These are phyloP conservation scores for Himantopus leucocephalus DNA, from an alignment of 2,113 vertebrate species.

Conservation along the genomic window DNA sequence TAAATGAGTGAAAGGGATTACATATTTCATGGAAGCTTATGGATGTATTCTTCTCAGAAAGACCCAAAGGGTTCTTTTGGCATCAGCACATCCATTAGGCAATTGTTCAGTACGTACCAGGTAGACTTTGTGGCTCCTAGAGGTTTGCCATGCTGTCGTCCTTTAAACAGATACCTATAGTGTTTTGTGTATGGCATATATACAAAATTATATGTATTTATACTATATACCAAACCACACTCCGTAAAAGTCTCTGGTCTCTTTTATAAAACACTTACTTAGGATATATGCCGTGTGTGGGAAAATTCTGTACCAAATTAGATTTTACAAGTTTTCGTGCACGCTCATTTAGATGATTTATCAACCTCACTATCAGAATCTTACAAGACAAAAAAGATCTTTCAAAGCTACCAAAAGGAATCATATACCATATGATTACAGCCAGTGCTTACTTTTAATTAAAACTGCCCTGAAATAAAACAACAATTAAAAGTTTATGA, in stretches of 20 bases:
- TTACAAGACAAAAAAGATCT: background rate
- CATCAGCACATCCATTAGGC: background rate
- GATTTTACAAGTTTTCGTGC: background rate
- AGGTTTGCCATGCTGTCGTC: background rate
- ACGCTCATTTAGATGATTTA: background rate
- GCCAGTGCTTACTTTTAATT: background rate
- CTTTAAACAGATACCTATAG: background rate
- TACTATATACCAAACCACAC: background rate
- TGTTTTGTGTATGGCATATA: background rate
- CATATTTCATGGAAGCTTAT: slow-evolving; percentile 12
- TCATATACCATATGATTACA: background rate
- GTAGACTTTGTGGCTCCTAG: background rate
- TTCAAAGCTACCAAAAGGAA: background rate
- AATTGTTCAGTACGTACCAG: background rate
- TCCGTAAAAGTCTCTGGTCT: background rate
- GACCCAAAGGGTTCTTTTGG: background rate
- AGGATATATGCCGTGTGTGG: background rate
- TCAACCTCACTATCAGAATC: background rate
- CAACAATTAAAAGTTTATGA: background rate
- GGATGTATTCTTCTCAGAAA: slow-evolving; percentile 1
- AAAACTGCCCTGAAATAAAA: background rate
- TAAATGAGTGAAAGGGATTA: slow-evolving; percentile 18
- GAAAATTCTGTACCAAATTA: slow-evolving; percentile 4
- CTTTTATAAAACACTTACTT: background rate
- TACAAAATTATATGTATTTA: background rate